These are phyloP conservation scores for Euthynnus affinis DNA, from an alignment of 2,797 vertebrate genomes.

Conservation along the genomic window DNA sequence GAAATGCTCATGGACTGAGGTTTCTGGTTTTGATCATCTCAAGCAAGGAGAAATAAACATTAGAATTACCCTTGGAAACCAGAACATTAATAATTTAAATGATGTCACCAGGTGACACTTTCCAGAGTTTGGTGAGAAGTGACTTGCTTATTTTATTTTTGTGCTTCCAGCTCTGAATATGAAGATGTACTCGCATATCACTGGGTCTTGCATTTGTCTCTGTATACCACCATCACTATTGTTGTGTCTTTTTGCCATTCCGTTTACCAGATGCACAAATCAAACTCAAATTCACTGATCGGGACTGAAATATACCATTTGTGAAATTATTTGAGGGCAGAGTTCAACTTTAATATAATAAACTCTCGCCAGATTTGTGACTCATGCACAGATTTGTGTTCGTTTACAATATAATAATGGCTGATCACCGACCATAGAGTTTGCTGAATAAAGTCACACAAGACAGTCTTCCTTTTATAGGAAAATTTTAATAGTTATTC, in stretches of 20 bases:
- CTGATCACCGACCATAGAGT: too few species aligned
- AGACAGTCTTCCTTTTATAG: conserved; percentile 86
- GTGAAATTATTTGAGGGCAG: background rate
- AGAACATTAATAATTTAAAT: background rate
- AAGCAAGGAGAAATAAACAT: too few species aligned
- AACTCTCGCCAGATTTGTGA: background rate
- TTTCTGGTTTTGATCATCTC: too few species aligned
- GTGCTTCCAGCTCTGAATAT: background rate
- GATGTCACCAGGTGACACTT: background rate
- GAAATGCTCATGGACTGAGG: too few species aligned
- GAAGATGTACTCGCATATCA: background rate
- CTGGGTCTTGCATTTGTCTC: too few species aligned
- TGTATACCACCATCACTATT: background rate
- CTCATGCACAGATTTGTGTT: background rate
- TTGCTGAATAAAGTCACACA: background rate
- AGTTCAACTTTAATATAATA: background rate
- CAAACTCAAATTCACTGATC: background rate
- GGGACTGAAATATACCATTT: background rate
- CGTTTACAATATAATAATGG: background rate
- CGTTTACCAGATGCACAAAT: background rate
- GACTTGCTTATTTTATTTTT: background rate
- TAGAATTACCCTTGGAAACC: too few species aligned
- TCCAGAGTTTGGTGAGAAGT: too few species aligned
- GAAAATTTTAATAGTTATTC: conserved; percentile 99
- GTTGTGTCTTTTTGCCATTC: background rate